Evolutionary conservation across 1,140 invertebrate species (phyloP), one percentile per base, ranked within the genome.

Genomic region (Hesperophylax magnus): DNA sequence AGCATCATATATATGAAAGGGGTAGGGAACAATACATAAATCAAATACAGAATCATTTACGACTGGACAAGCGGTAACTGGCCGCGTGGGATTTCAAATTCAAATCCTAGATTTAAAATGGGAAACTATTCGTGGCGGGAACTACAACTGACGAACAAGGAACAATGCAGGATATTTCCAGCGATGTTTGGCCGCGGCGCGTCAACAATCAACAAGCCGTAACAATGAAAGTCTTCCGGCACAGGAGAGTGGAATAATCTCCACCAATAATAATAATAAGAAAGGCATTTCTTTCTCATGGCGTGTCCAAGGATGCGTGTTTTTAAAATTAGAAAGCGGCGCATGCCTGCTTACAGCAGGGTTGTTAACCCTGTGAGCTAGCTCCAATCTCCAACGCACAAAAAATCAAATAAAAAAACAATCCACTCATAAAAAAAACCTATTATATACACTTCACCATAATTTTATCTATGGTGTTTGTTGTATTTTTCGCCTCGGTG

Each of bases 261-360:
- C n/a, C 56, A 17, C 17, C 24, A 56, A 31, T 31, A 56, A 75
- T 56, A n/a, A 75, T 56, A 24, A 31, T 75, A 75, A 15, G 34
- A 65, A 75, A 75, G 71, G 54, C 71, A 65, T 77, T 78, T 78
- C 76, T 67, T 34, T 77, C 61, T 67, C 17, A 53, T 78, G 60
- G 60, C 60, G 76, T 78, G 76, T 47, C 24, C 61, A 78, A 78
- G 76, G 76, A 78, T 78, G 76, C 76, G 76, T 78, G 76, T 53
- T 78, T 67, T 78, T 78, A 78, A 78, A 78, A 78, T 78, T 78
- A 78, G 76, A 78, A 78, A 78, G 76, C 76, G 60, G 76, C 76
- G 76, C 76, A 78, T 78, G 76, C 61, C 71, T 75, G 22, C 67
- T 6, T 39, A 20, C 5, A 53, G 69, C 75, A 78, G 76, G 76